Percentiles rank a stretch among this genome's conserved stretches.
These are phyloP conservation scores for Pterois miles DNA, from an alignment of 2,797 vertebrate species.

Conservation along the genomic window DNA sequence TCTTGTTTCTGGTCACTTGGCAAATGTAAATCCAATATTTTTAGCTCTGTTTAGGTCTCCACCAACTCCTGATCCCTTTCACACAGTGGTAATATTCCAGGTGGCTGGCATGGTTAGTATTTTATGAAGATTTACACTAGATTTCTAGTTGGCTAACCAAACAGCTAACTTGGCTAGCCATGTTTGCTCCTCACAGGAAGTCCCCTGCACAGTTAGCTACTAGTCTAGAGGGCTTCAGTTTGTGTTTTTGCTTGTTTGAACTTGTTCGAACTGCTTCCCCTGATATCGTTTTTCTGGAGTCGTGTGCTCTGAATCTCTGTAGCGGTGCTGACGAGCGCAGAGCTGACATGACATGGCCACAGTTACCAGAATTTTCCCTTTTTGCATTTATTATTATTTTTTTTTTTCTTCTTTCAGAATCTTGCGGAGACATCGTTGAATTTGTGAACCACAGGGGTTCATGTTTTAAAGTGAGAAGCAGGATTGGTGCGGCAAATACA, in stretches of 20 bases:
- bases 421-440: not conserved
- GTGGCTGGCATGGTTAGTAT: too few species aligned
- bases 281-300: not conserved
- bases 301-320: not conserved
- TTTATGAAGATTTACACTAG: too few species aligned
- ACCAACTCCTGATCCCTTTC: not conserved
- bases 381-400: not conserved
- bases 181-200: not conserved
- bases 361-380: not conserved
- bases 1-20: too few species aligned
- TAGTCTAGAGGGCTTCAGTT: too few species aligned
- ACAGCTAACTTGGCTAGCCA: not conserved
- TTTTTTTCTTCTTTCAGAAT: too few species aligned
- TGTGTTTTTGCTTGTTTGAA: too few species aligned
- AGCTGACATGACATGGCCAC: not conserved
- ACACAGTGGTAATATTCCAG: not conserved
- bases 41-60: too few species aligned
- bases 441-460: not conserved
- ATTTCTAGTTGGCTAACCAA: too few species aligned
- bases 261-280: not conserved
- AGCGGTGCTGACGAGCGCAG: not conserved
- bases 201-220: not conserved
- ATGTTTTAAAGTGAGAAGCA: not conserved
- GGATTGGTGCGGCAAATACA: not conserved
- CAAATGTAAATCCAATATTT: too few species aligned